Base-by-base conservation (phyloP, 2,888 invertebrate species). In the Cosmia pyralina region DNA sequence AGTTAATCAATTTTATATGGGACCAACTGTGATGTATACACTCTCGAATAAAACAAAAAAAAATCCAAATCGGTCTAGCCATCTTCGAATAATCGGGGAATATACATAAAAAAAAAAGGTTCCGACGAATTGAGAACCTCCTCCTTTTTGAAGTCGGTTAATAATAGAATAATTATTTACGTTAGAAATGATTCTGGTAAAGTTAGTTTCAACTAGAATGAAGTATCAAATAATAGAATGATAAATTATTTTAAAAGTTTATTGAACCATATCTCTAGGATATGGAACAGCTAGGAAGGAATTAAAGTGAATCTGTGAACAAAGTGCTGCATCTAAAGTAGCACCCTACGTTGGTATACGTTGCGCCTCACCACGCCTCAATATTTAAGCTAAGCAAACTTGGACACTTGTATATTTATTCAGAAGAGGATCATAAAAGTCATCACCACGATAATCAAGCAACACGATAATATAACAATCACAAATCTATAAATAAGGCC, bases 401-500 rank as follows among this genome's bases (percentile, higher is more conserved):
- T 41, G 59, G 55, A 13, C 48, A 55, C 50, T 66, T 84, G 81
- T 85, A 80, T 87, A 83, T 83, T 87, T 83, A 75, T 78, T 71
- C 71, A 82, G n/a, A 65, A 82, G 65, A 72, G 77, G 69, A 80
- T 86, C 80, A 82, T 80, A 80, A 85, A 86, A 86, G 71, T 72
- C 80, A 76, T 82, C 75, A 76, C 66, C 71, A 73, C 74, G 69
- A 78, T 82, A 85, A 83, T 82, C 73, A 77, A 73, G 83, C 63
- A 68, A 76, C 82, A 70, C 53, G 69, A 79, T 86, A 82, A 72
- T 80, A 77, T 72, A 85, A 85, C 87, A 85, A 85, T 85, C 74
- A 85, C 83, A 78, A 72, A 72, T 66, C 83, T 87, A 86, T 84
- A 89, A 86, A 88, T 88, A 88, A 87, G 82, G 82, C 84, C 84